Percentiles rank a stretch among this genome's conserved stretches.
These are phyloP conservation scores for Drosophila rubida DNA, from an alignment of 2,888 invertebrate species.

Conservation along the genomic window DNA sequence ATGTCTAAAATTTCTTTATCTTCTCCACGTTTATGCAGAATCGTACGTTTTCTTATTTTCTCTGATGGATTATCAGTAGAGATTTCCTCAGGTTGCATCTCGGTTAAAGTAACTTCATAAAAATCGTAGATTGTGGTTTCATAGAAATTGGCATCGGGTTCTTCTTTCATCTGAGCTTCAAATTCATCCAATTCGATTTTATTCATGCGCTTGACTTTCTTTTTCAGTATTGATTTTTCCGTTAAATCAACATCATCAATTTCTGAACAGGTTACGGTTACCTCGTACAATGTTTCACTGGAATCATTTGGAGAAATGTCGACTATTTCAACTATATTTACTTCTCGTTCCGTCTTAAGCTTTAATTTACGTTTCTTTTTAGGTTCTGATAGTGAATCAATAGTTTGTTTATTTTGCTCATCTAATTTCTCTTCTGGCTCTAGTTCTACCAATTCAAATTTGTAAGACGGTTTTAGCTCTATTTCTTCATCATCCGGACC, in stretches of 20 bases:
- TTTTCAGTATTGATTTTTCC: slow-evolving; percentile 59
- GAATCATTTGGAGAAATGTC: slow-evolving; percentile 75
- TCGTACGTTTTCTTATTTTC: slow-evolving; percentile 80
- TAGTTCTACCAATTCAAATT: slow-evolving; percentile 74
- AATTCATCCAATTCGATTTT: slow-evolving; percentile 77
- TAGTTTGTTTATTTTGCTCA: slow-evolving; percentile 39
- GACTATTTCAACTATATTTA: slow-evolving; percentile 84
- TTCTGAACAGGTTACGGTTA: slow-evolving; percentile 65
- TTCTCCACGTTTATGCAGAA: slow-evolving; percentile 83
- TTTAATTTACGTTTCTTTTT: slow-evolving; percentile 82
- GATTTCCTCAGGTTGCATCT: slow-evolving; percentile 78
- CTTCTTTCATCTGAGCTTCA: slow-evolving; percentile 74
- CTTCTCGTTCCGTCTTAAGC: slow-evolving; percentile 83
- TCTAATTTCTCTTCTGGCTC: slow-evolving; percentile 60
- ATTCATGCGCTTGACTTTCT: slow-evolving; percentile 79
- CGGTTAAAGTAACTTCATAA: slow-evolving; percentile 77
- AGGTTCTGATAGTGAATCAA: slow-evolving; percentile 61
- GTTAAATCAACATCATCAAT: slow-evolving; percentile 41
- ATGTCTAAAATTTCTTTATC: slow-evolving; percentile 85
- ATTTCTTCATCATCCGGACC: slow-evolving; percentile 54
- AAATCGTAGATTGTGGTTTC: slow-evolving; percentile 62
- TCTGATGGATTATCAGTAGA: slow-evolving; percentile 68
- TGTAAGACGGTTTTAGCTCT: slow-evolving; percentile 66
- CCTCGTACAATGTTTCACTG: slow-evolving; percentile 65
- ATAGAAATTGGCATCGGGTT: slow-evolving; percentile 60